Base-by-base conservation (phyloP, 2,888 invertebrate genomes). In the Trichogramma evanescens region DNA sequence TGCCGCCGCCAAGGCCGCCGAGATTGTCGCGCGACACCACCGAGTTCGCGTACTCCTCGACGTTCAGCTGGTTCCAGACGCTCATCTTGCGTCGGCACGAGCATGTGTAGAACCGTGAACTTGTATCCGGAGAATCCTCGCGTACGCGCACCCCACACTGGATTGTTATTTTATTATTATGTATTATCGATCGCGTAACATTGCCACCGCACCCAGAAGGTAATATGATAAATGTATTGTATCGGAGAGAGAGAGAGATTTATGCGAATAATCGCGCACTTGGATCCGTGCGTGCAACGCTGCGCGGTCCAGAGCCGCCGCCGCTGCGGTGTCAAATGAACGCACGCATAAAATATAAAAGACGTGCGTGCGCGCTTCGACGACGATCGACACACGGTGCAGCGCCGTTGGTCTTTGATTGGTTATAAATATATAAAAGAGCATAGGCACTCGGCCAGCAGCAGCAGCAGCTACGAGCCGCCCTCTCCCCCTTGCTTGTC, bases 21-120 rank as follows among this genome's bases (percentile, higher is more conserved):
- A 81, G 70, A 68, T 86, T 89, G 79, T 89, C 89, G 67, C 89
- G 84, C 61, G 84, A 85, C 69, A 89, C 84, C 13, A 87, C 88
- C 64, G 85, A 84, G 5, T 72, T 71, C 9, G 76, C 74, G 55
- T 68, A 67, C 63, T 75, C 76, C 62, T 74, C 75, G 48, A 76
- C 75, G 64, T 72, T 74, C 63, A 77, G 66, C 56, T 71, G 71
- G 58, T 68, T 72, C 76, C 76, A 76, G 50, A 68, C 71, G 63
- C 69, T 76, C 75, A 75, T 76, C 50, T 39, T 38, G 43, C 45
- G n/a, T 26, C 26, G 26, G 2, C 26, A 26, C 26, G 26, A 26
- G 26, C 26, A 26, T 26, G 26, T 26, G 26, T 26, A 3, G 2
- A 26, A 26, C 26, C 2, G 2, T 26, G n/a, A n/a, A 26, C 26